These are phyloP conservation scores for Montifringilla adamsi DNA, from an alignment of 2,113 vertebrate genomes.

Conservation along the genomic window DNA sequence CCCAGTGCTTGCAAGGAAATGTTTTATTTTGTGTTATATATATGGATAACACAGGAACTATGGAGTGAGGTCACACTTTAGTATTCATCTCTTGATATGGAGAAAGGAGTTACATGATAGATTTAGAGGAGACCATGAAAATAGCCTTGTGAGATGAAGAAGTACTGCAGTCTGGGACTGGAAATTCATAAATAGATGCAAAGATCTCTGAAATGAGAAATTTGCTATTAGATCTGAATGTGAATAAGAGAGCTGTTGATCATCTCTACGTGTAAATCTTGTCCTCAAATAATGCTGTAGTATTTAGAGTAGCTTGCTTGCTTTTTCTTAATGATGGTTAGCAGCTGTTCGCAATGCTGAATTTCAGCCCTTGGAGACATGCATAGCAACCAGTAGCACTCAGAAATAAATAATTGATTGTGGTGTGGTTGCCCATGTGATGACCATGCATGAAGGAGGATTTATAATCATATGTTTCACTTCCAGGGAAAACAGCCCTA, in stretches of 20 bases:
- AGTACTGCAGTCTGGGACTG: not conserved
- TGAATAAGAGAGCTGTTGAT: not conserved
- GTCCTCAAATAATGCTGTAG: not conserved
- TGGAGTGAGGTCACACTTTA: not conserved
- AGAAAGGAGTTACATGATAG: not conserved
- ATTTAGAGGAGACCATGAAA: not conserved
- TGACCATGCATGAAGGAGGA: not conserved
- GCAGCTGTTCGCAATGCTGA: conserved; percentile 24
- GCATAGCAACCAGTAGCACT: not conserved
- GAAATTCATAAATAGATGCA: not conserved
- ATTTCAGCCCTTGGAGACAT: conserved; percentile 14
- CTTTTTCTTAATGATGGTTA: conserved; percentile 13
- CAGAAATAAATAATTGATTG: not conserved
- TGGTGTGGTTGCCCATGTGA: not conserved
- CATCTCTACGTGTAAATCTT: not conserved
- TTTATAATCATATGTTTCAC: not conserved
- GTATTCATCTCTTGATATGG: not conserved
- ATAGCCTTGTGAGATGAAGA: not conserved
- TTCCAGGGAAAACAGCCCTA: not conserved
- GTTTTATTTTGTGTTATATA: not conserved
- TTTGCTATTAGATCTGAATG: not conserved
- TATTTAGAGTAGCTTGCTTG: not conserved
- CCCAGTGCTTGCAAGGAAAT: not conserved
- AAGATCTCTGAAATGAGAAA: not conserved
- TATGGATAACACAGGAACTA: not conserved